Evolutionary conservation across 2,888 invertebrate species (phyloP).

Genomic region (Netelia virgata): DNA sequence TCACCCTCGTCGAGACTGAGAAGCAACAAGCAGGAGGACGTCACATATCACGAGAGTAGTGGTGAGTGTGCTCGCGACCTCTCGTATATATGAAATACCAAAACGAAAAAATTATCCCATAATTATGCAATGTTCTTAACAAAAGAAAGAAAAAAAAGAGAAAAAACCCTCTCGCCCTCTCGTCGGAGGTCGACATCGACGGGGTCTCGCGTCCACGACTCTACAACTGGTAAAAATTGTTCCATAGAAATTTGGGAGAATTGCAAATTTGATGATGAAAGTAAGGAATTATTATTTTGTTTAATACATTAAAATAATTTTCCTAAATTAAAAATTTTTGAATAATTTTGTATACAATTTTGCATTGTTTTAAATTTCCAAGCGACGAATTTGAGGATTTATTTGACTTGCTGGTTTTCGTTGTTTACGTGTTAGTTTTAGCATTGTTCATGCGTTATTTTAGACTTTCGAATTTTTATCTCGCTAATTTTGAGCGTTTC

Average conservation of each 20-base stretch:
- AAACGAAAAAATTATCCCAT: slow-evolving; percentile 45
- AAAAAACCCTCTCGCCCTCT: slow-evolving; percentile 67
- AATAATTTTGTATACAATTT: background rate
- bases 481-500: background rate
- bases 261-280: background rate
- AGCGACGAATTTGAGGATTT: background rate
- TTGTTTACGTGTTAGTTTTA: too few relatives aligned
- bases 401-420: background rate
- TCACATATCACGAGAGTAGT: slow-evolving; percentile 63
- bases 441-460: too few relatives aligned
- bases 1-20: slow-evolving; percentile 69
- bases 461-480: background rate
- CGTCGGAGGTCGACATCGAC: slow-evolving; percentile 69
- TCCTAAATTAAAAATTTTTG: background rate
- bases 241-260: background rate
- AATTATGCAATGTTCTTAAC: slow-evolving; percentile 13
- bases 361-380: background rate
- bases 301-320: too few relatives aligned
- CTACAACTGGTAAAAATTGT: background rate
- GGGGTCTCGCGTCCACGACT: slow-evolving; percentile 72
- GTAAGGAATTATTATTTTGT: too few relatives aligned
- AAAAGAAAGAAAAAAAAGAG: slow-evolving; percentile 12
- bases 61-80: slow-evolving; percentile 70
- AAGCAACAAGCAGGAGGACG: slow-evolving; percentile 53
- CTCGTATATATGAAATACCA: slow-evolving; percentile 67